phyloP scores from a whole-genome alignment of 2,888 invertebrate genomes.

The Cheilosia impressa region DNA sequence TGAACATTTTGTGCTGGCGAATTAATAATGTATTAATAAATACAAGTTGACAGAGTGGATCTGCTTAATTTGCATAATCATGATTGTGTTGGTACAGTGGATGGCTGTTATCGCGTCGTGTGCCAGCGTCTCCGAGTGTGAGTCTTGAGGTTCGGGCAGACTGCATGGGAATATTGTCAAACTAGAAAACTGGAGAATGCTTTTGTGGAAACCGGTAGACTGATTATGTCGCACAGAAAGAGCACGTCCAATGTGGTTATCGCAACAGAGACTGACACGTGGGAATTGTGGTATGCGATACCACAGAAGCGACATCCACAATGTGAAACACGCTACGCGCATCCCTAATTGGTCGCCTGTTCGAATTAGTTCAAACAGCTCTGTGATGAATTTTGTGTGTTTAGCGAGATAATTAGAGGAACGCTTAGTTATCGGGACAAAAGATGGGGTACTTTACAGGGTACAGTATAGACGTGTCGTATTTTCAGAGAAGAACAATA shows the following conservation, averaged over 20 bases:
- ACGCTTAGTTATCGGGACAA: no score
- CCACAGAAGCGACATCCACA: no score
- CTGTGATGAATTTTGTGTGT: no score
- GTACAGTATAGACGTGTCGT: no score
- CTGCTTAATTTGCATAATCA: slow-evolving; percentile 22
- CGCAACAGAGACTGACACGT: not conserved
- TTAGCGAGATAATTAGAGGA: no score
- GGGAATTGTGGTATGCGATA: not conserved
- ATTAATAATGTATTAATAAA: slow-evolving; percentile 22
- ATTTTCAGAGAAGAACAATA: no score
- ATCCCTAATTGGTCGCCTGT: no score
- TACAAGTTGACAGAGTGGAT: slow-evolving; percentile 26
- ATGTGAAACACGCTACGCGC: no score
- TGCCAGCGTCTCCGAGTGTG: not conserved
- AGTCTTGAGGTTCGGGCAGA: not conserved
- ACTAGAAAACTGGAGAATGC: not conserved
- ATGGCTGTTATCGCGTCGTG: slow-evolving; percentile 13
- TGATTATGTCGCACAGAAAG: not conserved
- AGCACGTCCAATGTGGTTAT: not conserved
- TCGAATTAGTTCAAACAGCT: no score
- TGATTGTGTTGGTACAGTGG: slow-evolving; percentile 7
- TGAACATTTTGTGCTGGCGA: not conserved
- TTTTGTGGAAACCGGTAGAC: not conserved
- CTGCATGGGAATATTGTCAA: not conserved
- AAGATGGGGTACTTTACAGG: no score